Base-by-base conservation (phyloP, 2,888 invertebrate genomes). In the Stictocephala bisonia region DNA sequence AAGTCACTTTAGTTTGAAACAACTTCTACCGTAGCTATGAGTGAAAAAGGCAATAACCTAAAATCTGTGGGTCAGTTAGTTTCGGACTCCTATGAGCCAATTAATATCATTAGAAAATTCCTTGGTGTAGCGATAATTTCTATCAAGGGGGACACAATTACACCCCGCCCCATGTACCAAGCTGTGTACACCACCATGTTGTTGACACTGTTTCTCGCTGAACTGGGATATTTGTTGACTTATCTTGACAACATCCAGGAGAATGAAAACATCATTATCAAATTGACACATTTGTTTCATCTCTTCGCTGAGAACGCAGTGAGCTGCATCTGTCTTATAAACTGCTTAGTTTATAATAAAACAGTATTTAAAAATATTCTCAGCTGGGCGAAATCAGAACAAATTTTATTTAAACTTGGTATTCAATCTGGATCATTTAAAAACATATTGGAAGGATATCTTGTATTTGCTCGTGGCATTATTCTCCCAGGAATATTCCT, bases 291-390 rank as follows among this genome's bases (percentile, higher is more conserved):
- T 15, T 9, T 60, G 18, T 60, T 60, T 18, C 35, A 60, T 13
- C 60, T 60, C 3, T 60, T 60, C 35, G 31, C 60, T 2, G 60
- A 60, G 40, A 60, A 40, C 41, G 15, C 40, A 20, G 35, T 60
- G 24, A 40, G 22, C 9, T 60, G 60, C n/a, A 6, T 60, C 13
- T 40, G 40, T n/a, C 31, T 60, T 13, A 4, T 40, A 6, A 60
- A 60, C 31, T 20, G 40, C 2, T 22, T 60, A 13, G 22, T 60
- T 3, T 26, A 40, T 20, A n/a, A 35, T 2, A 40, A 60, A 60
- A 60, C 41, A 2, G 40, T 20, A 2, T 40, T 9, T 18, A 41
- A 60, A 13, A 60, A 60, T n/a, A 3, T 60, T 1, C 20, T 13
- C 31, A 24, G 40, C 2, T 15, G 7, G 9, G 40, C 40, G 2